Base-by-base conservation (phyloP, 2,113 vertebrate genomes). In the Oostethus manadensis region DNA sequence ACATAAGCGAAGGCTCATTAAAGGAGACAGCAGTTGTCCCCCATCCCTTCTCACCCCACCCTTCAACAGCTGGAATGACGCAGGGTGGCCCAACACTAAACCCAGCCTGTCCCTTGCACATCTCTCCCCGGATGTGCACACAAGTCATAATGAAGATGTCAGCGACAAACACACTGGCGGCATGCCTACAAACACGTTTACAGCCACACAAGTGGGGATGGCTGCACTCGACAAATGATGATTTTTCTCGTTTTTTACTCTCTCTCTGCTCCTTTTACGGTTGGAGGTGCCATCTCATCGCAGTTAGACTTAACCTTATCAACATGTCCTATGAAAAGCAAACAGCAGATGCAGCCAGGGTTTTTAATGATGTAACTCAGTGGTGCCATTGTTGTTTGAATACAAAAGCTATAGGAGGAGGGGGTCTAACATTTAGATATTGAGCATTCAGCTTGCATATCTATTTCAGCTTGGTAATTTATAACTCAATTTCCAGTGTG, bases 401-500 rank as follows among this genome's bases (percentile, higher is more conserved):
- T 3, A 16, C 44, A 42, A 42, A 42, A 29, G 53, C 10, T 50
- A 20, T 15, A 50, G 48, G 43, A 26, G 21, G 87, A 90, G 89
- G 89, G 89, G 90, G 91, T 93, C 91, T 92, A 92, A 92, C 90
- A 93, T 98, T 95, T 93, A 93, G 79, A 82, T 81, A 85, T 87
- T 81, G 81, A 79, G 82, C 81, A 81, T 87, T 86, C 75, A 71
- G 51, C n/a, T 60, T 80, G 71, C 80, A 80, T 82, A 78, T 85
- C 86, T 85, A 72, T 87, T 86, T 85, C 84, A 74, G 75, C 79
- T 68, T 58, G 18, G 85, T 88, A 87, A 88, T 88, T 88, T 87
- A 88, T 85, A 88, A 86, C 85, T 88, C 84, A 84, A 87, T 88
- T 86, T 86, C 81, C 79, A 84, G 73, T 80, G 87, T 79, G 82